Evolutionary conservation across 2,888 invertebrate genomes (phyloP).

Genomic region (Agrotis clavis): DNA sequence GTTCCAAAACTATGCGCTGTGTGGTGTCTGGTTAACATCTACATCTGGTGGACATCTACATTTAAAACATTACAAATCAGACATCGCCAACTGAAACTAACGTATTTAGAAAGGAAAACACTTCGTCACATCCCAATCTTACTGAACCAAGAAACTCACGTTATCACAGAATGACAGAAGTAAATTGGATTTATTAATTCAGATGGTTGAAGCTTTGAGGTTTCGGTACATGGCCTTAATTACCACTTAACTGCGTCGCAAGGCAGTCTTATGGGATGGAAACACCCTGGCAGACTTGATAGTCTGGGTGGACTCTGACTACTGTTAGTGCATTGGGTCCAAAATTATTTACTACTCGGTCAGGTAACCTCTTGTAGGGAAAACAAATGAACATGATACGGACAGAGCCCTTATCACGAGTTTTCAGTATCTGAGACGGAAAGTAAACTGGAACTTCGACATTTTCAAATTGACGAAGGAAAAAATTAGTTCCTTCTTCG

Average conservation of each 20-base stretch:
- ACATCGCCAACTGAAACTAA: no score
- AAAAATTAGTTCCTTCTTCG: no score
- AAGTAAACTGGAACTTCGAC: no score
- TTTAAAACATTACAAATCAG: no score
- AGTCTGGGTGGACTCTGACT: slow-evolving; percentile 14
- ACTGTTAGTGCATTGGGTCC: slow-evolving; percentile 1
- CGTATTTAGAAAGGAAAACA: neutral
- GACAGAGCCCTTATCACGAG: no score
- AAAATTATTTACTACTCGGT: neutral
- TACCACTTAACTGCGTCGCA: slow-evolving; percentile 43
- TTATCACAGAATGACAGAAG: slow-evolving; percentile 34
- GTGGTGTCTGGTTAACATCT: no score
- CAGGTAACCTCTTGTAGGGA: no score
- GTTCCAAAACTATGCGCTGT: no score
- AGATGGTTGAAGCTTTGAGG: slow-evolving; percentile 35
- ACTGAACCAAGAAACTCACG: slow-evolving; percentile 18
- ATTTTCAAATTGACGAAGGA: no score
- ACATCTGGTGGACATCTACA: no score
- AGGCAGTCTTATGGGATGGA: slow-evolving; percentile 39
- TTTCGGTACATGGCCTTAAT: slow-evolving; percentile 42
- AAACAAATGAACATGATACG: no score
- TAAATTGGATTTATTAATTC: slow-evolving; percentile 57
- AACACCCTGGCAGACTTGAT: slow-evolving; percentile 36
- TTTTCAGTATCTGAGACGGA: no score
- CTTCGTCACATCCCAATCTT: neutral